phyloP scores from a whole-genome alignment of 2,888 invertebrate species.

The Drosophila greeni region DNA sequence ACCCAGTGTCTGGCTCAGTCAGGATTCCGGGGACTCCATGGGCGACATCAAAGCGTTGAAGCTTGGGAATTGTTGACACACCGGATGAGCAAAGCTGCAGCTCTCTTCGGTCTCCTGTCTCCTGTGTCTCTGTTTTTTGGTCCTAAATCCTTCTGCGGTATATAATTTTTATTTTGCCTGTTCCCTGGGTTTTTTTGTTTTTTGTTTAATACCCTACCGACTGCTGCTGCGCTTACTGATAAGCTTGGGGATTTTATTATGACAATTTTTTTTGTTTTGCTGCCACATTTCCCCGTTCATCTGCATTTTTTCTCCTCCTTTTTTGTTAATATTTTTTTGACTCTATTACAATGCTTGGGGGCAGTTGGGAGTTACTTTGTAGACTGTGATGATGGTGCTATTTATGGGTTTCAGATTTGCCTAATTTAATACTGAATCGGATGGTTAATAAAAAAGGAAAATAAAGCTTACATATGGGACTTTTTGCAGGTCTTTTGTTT shows the following conservation, averaged over 20 bases:
- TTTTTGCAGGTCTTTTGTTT: background rate
- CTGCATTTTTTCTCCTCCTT: slow-evolving; percentile 21
- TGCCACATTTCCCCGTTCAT: slow-evolving; percentile 22
- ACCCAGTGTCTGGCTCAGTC: slow-evolving; percentile 70
- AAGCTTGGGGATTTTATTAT: slow-evolving; percentile 71
- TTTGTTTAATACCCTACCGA: slow-evolving; percentile 56
- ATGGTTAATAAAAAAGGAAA: slow-evolving; percentile 1
- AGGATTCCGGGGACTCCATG: slow-evolving; percentile 6
- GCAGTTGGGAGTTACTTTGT: slow-evolving; percentile 37
- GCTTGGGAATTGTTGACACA: slow-evolving; percentile 77
- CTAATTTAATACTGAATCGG: slow-evolving; percentile 24
- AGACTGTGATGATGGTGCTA: slow-evolving; percentile 12
- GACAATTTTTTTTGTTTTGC: slow-evolving; percentile 46
- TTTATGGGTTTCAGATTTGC: slow-evolving; percentile 28
- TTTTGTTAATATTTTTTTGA: slow-evolving; percentile 7
- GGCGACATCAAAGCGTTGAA: slow-evolving; percentile 75
- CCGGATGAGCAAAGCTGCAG: slow-evolving; percentile 67
- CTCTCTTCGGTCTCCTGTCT: too few species aligned
- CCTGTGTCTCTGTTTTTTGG: slow-evolving; percentile 9
- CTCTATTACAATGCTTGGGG: slow-evolving; percentile 46
- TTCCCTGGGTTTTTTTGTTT: slow-evolving; percentile 39
- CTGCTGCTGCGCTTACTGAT: slow-evolving; percentile 61
- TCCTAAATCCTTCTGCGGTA: slow-evolving; percentile 37
- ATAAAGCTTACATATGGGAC: background rate
- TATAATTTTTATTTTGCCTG: slow-evolving; percentile 29